Evolutionary conservation across 2,113 vertebrate genomes (phyloP).

Genomic region (Motacilla alba): DNA sequence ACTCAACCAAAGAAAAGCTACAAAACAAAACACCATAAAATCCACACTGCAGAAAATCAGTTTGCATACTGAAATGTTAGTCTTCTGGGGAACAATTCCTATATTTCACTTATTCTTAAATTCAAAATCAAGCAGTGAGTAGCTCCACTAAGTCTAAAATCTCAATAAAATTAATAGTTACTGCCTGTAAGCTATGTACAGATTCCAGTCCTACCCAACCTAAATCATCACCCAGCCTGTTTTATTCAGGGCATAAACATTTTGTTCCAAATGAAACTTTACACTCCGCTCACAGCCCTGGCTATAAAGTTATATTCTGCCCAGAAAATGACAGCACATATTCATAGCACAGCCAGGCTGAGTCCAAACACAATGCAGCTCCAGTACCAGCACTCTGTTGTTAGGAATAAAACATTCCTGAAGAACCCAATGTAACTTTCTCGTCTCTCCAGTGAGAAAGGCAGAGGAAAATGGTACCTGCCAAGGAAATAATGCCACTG

Average conservation of each 20-base stretch:
- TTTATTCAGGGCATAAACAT: slow-evolving; percentile 14
- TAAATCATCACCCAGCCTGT: background rate
- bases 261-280: background rate
- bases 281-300: background rate
- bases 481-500: background rate
- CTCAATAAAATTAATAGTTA: background rate
- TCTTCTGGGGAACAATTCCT: background rate
- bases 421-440: background rate
- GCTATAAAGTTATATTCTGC: background rate
- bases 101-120: background rate
- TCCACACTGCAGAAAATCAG: background rate
- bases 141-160: background rate
- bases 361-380: background rate
- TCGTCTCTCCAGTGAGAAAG: background rate
- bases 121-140: background rate
- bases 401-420: background rate
- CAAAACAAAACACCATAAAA: background rate
- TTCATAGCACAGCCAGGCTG: background rate
- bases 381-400: background rate
- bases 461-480: background rate
- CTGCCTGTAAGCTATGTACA: background rate
- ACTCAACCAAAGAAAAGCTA: fast-evolving
- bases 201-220: background rate
- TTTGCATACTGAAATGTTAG: background rate
- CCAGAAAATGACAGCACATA: background rate